Evolutionary conservation across 2,797 vertebrate genomes (phyloP), one percentile per base, ranked within the genome.

Genomic region (Malurus leucopterus): DNA sequence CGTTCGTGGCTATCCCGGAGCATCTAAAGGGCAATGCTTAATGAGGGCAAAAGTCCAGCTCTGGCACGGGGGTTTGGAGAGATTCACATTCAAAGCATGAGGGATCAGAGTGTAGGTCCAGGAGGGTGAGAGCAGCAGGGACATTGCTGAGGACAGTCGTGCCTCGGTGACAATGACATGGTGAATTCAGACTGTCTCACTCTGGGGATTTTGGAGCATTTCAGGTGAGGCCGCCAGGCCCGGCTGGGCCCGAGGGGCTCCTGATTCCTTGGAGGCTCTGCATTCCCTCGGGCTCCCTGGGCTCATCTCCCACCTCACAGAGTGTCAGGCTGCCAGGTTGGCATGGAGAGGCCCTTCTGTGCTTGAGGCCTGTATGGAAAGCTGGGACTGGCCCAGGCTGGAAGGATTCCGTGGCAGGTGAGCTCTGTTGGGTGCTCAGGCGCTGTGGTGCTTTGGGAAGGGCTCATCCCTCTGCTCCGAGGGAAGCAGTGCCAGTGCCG

Each of bases 21-120:
- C 91, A 77, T 89, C 90, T 54, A 77, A 88, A 57, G 87, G 89
- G 90, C n/a, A 53, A 68, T 19, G 30, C 82, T 91, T 72, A 91
- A 85, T 70, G 90, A 74, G 79, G 79, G 84, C 88, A 59, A 46
- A 87, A 89, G 90, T 62, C 90, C 84, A 9, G 89, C 87, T 59
- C 67, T 53, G 91, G 71, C 9, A 1, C n/a, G 6, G 63, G 34
- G 27, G 23, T 72, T 57, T 70, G 80, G 62, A 47, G 43, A 30
- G 73, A 22, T 61, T 43, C 55, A 61, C 80, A 27, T 79, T 51
- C 50, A 0, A 55, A 69, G 57, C 0, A 24, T 15, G 76, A 69
- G 75, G 49, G 46, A 5, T 30, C 0, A 10, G 78, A 29, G 71
- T 17, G 12, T 2, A 3, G 55, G 8, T 30, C 8, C n/a, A 49